These are phyloP conservation scores for Nematolebias whitei DNA, from an alignment of 2,113 vertebrate species.

Conservation along the genomic window DNA sequence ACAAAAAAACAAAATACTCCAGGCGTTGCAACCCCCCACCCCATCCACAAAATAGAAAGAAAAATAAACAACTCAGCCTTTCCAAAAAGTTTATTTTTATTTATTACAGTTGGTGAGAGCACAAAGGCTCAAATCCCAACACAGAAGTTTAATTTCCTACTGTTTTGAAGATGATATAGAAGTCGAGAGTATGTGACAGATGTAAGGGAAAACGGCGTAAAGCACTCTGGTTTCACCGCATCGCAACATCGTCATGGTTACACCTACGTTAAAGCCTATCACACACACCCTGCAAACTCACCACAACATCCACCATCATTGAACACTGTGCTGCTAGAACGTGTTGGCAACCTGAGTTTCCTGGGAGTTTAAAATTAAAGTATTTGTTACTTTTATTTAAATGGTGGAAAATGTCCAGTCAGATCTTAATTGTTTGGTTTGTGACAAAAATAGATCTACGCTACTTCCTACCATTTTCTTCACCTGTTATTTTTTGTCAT, in stretches of 20 bases:
- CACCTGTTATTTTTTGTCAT: conserved; percentile 37
- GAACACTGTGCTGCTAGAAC: conserved; percentile 52
- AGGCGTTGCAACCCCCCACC: too few species aligned
- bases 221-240: conserved; percentile 3
- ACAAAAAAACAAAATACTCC: too few species aligned
- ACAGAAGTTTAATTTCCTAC: neutral
- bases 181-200: conserved; percentile 13
- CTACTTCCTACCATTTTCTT: conserved; percentile 33
- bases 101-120: too few species aligned
- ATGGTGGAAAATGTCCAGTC: conserved; percentile 52
- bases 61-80: too few species aligned
- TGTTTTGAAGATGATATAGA: neutral
- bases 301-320: conserved; percentile 11
- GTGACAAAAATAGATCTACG: conserved; percentile 19
- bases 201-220: conserved; percentile 8
- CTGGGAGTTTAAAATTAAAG: conserved; percentile 64
- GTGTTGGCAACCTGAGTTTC: conserved; percentile 51
- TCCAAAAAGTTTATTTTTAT: too few species aligned
- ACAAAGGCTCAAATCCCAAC: too few species aligned
- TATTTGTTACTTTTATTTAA: conserved; percentile 72
- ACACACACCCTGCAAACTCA: conserved; percentile 23
- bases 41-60: too few species aligned
- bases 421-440: conserved; percentile 57
- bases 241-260: conserved; percentile 32
- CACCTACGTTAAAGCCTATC: conserved; percentile 22